Evolutionary conservation across 2,888 invertebrate species (phyloP).

Genomic region (Phlogophora meticulosa): DNA sequence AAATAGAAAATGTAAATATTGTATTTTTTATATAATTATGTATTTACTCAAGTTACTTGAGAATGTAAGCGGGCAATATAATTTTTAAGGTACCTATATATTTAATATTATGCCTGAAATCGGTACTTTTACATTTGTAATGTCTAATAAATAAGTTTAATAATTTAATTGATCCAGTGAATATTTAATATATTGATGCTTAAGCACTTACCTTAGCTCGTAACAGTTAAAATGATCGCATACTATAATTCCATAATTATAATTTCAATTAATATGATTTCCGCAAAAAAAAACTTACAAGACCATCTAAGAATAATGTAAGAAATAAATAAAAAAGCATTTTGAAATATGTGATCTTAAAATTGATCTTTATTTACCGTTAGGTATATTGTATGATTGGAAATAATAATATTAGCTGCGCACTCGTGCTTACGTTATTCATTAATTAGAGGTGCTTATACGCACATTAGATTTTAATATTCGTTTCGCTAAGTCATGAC

Average conservation of each 20-base stretch:
- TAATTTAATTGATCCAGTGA: conserved; percentile 73
- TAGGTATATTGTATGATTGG: conserved; percentile 22
- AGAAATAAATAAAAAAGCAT: too few species aligned
- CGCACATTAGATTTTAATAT: conserved; percentile 70
- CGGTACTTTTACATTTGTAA: conserved; percentile 72
- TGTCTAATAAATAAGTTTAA: conserved; percentile 65
- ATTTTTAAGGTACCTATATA: conserved; percentile 66
- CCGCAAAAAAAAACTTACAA: neutral
- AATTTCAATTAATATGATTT: conserved; percentile 15
- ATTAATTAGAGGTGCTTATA: conserved; percentile 75
- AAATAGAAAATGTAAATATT: conserved; percentile 81
- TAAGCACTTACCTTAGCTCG: conserved; percentile 65
- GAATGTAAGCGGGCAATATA: conserved; percentile 72
- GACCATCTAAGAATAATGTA: neutral
- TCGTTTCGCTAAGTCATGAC: conserved; percentile 70
- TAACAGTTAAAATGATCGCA: conserved; percentile 45
- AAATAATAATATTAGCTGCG: conserved; percentile 32
- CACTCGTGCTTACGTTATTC: conserved; percentile 43
- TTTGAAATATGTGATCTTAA: conserved; percentile 20
- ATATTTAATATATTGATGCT: conserved; percentile 82
- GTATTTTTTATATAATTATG: conserved; percentile 77
- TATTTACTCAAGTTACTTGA: conserved; percentile 79
- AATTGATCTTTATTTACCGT: conserved; percentile 18
- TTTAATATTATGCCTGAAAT: conserved; percentile 69
- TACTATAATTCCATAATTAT: neutral